Evolutionary conservation across 2,888 invertebrate genomes (phyloP).

Genomic region (Cybosia mesomella): DNA sequence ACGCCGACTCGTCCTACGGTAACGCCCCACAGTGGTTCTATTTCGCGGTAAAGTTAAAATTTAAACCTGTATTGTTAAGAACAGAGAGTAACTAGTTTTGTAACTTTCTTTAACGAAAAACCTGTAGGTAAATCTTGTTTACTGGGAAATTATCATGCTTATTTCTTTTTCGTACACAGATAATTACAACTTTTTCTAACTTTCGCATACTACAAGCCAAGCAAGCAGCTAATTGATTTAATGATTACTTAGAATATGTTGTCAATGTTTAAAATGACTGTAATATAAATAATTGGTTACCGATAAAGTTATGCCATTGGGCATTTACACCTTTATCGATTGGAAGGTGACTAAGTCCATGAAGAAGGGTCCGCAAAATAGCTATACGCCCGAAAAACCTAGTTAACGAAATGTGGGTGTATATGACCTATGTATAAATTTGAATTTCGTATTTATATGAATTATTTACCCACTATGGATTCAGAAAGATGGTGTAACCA

Average conservation of each 20-base stretch:
- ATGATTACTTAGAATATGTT: too few species aligned
- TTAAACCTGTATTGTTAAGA: background rate
- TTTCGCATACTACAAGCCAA: background rate
- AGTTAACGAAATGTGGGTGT: too few species aligned
- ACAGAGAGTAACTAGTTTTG: background rate
- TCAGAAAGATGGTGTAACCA: too few species aligned
- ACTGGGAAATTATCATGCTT: background rate
- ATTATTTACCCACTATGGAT: too few species aligned
- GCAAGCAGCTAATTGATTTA: background rate
- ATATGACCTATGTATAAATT: too few species aligned
- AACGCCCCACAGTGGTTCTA: conserved; percentile 21
- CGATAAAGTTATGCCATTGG: background rate
- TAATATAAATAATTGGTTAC: background rate
- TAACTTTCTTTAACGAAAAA: background rate
- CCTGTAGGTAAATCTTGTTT: background rate
- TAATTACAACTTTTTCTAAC: background rate
- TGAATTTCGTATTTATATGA: too few species aligned
- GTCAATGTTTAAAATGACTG: background rate
- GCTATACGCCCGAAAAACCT: too few species aligned
- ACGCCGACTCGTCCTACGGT: conserved; percentile 48
- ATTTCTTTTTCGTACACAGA: background rate
- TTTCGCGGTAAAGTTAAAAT: background rate
- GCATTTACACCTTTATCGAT: too few species aligned
- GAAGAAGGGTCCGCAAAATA: too few species aligned
- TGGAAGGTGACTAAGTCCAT: too few species aligned